These are phyloP conservation scores for Sternotherus odoratus DNA, from an alignment of 2,797 vertebrate species.

Conservation along the genomic window DNA sequence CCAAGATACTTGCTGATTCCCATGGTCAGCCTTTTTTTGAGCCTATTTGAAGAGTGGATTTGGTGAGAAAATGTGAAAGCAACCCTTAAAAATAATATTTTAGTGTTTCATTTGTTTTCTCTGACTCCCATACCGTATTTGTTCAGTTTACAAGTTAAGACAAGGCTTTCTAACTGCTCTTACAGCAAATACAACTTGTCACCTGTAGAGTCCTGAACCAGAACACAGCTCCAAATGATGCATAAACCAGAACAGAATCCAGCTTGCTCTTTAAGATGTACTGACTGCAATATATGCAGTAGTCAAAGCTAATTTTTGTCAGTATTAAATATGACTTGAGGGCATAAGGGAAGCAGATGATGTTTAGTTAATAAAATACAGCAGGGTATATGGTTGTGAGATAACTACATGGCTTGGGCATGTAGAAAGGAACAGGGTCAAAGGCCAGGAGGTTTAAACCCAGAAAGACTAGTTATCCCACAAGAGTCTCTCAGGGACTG, in stretches of 20 bases:
- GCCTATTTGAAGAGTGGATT: neutral
- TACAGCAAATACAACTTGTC: neutral
- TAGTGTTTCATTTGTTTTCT: neutral
- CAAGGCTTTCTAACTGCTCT: neutral
- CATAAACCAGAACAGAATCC: neutral
- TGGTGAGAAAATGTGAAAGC: neutral
- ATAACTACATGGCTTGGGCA: rapidly evolving
- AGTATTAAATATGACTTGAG: neutral
- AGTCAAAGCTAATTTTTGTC: neutral
- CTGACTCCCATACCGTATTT: neutral
- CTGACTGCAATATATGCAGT: neutral
- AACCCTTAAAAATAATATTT: neutral
- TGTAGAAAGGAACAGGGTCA: neutral
- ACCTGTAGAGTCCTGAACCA: neutral
- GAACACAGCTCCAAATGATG: neutral
- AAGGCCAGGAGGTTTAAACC: neutral
- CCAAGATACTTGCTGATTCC: neutral
- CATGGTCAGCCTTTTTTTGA: neutral
- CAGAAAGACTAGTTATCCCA: neutral
- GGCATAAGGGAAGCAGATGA: neutral
- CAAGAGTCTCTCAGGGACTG: neutral
- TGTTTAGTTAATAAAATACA: neutral
- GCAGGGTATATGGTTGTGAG: rapidly evolving
- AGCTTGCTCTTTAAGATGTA: neutral
- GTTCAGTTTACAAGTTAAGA: neutral